Evolutionary conservation across 2,113 vertebrate species (phyloP).

Genomic region (Xiphophorus couchianus): DNA sequence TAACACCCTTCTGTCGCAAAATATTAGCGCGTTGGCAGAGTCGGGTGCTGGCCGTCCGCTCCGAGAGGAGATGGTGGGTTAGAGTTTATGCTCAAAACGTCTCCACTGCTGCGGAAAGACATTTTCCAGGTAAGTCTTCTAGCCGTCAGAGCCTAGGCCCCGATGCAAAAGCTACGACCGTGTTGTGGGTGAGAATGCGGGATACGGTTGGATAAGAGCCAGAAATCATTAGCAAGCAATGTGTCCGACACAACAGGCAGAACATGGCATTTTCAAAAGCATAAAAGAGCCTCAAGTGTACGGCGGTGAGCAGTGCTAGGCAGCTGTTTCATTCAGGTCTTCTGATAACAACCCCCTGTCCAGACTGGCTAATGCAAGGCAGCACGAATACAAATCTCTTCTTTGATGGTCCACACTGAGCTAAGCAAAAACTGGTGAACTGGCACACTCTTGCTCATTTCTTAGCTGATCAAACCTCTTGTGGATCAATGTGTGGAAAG

Average conservation of each 20-base stretch:
- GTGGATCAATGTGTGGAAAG: constrained; percentile 30
- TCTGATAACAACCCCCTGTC: constrained; percentile 72
- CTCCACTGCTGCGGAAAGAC: constrained; percentile 29
- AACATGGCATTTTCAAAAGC: constrained; percentile 69
- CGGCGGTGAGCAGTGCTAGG: constrained; percentile 47
- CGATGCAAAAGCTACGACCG: constrained; percentile 26
- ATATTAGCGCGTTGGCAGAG: constrained; percentile 50
- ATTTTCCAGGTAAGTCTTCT: constrained; percentile 56
- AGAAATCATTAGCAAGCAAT: constrained; percentile 64
- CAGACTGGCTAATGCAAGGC: constrained; percentile 57
- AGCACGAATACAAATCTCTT: constrained; percentile 65
- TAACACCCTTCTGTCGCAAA: constrained; percentile 37
- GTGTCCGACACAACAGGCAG: constrained; percentile 64
- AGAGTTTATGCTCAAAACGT: constrained; percentile 53
- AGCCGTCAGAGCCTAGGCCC: constrained; percentile 25
- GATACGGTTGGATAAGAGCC: constrained; percentile 70
- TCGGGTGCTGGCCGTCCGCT: constrained; percentile 58
- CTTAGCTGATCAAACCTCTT: constrained; percentile 51
- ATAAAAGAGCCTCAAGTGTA: constrained; percentile 58
- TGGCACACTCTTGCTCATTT: constrained; percentile 44
- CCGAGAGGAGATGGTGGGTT: constrained; percentile 27
- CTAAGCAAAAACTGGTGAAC: constrained; percentile 53
- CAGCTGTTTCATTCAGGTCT: constrained; percentile 77
- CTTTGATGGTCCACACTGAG: constrained; percentile 52
- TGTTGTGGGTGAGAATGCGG: constrained; percentile 62